These are phyloP conservation scores for Anoplophora glabripennis DNA, from an alignment of 1,140 invertebrate genomes.

Conservation along the genomic window DNA sequence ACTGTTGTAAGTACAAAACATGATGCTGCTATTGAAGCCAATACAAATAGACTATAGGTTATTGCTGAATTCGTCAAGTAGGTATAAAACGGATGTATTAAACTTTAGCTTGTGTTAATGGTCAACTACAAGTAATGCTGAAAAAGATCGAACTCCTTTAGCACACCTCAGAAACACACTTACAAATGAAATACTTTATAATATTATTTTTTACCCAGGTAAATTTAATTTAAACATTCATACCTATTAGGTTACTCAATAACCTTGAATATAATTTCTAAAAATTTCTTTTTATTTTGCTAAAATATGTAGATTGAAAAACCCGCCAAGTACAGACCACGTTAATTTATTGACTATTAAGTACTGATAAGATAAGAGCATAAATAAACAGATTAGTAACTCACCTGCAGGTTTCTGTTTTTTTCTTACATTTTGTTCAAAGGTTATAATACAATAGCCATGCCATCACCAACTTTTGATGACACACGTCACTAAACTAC, in stretches of 20 bases:
- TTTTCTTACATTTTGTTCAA: slow-evolving; percentile 26
- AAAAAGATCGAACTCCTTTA: no score
- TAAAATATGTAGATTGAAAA: slow-evolving; percentile 4
- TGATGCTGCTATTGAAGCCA: no score
- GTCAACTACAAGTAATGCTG: no score
- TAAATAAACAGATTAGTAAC: slow-evolving; percentile 21
- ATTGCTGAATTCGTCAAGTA: no score
- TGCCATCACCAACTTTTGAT: slow-evolving; percentile 29
- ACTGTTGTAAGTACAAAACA: no score
- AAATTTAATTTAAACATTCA: slow-evolving; percentile 12
- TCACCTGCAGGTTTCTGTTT: slow-evolving; percentile 33
- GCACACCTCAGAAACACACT: no score
- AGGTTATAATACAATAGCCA: slow-evolving; percentile 32
- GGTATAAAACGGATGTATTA: no score
- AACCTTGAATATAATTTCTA: slow-evolving; percentile 18
- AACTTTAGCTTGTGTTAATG: no score
- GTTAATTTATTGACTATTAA: slow-evolving; percentile 1
- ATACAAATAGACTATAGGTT: no score
- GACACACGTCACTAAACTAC: slow-evolving; percentile 24
- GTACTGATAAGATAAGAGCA: slow-evolving; percentile 10
- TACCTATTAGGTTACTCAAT: slow-evolving; percentile 16
- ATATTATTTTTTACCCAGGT: slow-evolving; percentile 9
- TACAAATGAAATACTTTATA: no score
- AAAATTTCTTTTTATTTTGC: slow-evolving; percentile 8
- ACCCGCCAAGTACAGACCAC: slow-evolving; percentile 9